Evolutionary conservation across 2,113 vertebrate genomes (phyloP).

Genomic region (Empidonax alnorum): DNA sequence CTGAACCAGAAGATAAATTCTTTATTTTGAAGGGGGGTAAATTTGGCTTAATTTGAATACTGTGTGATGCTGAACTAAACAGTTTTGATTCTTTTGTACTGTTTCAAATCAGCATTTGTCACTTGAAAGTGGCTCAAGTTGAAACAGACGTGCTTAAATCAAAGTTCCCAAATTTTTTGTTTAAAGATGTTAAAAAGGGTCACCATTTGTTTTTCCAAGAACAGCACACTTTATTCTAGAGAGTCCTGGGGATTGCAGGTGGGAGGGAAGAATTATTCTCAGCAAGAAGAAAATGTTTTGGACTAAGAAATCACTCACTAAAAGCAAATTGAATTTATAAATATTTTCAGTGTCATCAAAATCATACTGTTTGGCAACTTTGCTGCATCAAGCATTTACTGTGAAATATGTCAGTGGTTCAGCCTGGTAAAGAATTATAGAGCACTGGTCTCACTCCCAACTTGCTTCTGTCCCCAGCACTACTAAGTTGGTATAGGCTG

Average conservation of each 20-base stretch:
- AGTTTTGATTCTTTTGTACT: background rate
- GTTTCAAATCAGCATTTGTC: slow-evolving; percentile 1
- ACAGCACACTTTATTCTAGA: background rate
- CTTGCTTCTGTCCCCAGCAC: background rate
- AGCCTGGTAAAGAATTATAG: background rate
- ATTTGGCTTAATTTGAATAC: background rate
- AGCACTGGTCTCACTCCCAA: background rate
- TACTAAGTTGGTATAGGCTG: background rate
- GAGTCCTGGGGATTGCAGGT: background rate
- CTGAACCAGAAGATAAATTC: background rate
- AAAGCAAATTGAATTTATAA: background rate
- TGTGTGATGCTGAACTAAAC: background rate
- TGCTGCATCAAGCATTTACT: background rate
- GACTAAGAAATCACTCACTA: background rate
- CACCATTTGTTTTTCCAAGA: background rate
- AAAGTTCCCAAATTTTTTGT: background rate
- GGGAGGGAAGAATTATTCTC: background rate
- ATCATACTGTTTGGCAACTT: background rate
- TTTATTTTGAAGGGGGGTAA: background rate
- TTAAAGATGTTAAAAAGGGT: background rate
- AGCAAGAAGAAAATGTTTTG: background rate
- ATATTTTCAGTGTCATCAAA: background rate
- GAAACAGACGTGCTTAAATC: background rate
- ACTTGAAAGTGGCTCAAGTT: background rate
- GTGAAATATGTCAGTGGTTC: background rate